phyloP scores from a whole-genome alignment of 1,140 invertebrate species.

The Megalopta genalis region DNA sequence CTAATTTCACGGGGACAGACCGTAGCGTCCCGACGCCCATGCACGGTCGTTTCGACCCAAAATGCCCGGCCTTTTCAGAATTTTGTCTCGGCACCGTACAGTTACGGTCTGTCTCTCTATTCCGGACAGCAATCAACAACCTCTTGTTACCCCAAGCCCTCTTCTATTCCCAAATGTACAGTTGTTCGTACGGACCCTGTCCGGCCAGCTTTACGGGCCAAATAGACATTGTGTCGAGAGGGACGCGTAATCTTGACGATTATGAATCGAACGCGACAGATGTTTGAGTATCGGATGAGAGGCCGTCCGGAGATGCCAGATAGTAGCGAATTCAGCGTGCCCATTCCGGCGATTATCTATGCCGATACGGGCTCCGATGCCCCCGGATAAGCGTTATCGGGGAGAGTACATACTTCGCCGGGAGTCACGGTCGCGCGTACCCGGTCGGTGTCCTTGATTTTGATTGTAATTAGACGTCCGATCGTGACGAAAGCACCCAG shows the following conservation, averaged over 20 bases:
- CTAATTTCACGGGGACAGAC: not conserved
- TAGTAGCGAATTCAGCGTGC: not conserved
- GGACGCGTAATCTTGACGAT: no score
- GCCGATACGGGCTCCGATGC: not conserved
- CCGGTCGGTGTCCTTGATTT: not conserved
- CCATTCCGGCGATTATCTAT: not conserved
- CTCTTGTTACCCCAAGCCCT: no score
- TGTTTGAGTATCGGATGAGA: not conserved
- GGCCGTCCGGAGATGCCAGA: not conserved
- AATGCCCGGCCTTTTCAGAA: no score
- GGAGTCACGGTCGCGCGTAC: not conserved
- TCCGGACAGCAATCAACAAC: no score
- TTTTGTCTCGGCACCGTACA: no score
- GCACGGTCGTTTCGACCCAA: no score
- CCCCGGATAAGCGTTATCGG: not conserved
- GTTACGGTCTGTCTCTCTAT: no score
- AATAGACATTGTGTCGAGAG: no score
- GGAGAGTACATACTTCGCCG: not conserved
- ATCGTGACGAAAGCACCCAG: not conserved
- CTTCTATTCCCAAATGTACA: no score
- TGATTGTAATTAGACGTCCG: slow-evolving; percentile 18
- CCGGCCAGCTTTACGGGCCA: no score
- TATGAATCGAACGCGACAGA: not conserved
- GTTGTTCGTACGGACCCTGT: no score
- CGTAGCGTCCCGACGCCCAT: not conserved